Evolutionary conservation across 2,888 invertebrate genomes (phyloP).

Genomic region (Limenitis camilla): DNA sequence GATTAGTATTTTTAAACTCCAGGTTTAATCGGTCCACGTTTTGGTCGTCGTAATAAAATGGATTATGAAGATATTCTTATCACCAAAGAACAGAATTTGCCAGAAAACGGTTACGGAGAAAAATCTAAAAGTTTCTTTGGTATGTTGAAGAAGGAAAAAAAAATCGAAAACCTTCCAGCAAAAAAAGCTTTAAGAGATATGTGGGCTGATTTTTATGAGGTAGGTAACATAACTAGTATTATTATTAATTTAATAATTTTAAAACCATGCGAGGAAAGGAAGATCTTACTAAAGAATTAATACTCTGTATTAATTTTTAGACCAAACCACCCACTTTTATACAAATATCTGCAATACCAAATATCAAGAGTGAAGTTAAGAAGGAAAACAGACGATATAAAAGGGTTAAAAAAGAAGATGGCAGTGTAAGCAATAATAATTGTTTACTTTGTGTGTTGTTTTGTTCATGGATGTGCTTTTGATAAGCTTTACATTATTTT

Average conservation of each 20-base stretch:
- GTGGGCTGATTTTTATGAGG: constrained; percentile 65
- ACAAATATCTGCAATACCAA: not conserved
- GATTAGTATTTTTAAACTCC: constrained; percentile 10
- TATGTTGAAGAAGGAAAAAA: constrained; percentile 14
- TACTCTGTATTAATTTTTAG: not conserved
- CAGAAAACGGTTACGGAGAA: constrained; percentile 65
- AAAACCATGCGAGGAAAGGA: not conserved
- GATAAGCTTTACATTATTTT: no score
- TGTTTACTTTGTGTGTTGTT: not conserved
- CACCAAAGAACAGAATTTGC: constrained; percentile 67
- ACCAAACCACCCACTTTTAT: not conserved
- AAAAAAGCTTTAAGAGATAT: constrained; percentile 59
- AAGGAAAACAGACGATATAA: not conserved
- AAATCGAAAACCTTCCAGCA: constrained; percentile 42
- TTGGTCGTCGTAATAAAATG: constrained; percentile 70
- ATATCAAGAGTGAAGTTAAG: not conserved
- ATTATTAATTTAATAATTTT: not conserved
- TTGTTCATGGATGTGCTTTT: not conserved
- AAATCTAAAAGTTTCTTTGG: constrained; percentile 37
- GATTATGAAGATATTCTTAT: constrained; percentile 77
- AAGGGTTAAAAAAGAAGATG: constrained; percentile 2
- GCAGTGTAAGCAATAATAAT: constrained; percentile 1
- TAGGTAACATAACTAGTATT: constrained; percentile 19
- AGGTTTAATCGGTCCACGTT: constrained; percentile 71
- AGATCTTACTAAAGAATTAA: not conserved